A percentile compares a stretch with the other conserved stretches of the same genome.
Evolutionary conservation across 2,797 vertebrate genomes (phyloP).

Genomic region (Dipus sagitta): DNA sequence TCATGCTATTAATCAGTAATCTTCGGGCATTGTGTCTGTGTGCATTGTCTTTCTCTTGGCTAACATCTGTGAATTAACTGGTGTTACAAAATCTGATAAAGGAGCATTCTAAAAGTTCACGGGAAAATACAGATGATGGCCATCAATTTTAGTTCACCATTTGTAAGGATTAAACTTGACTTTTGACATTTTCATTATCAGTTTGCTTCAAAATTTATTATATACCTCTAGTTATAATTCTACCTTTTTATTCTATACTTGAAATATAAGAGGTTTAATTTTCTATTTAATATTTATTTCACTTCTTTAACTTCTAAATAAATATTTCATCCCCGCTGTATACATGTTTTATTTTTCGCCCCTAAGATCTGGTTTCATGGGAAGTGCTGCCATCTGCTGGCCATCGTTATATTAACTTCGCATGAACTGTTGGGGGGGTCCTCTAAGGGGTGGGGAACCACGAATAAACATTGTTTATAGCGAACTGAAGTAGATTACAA

Average conservation of each 20-base stretch:
- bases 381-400: slow-evolving; percentile 67
- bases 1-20: slow-evolving; percentile 73
- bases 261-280: not conserved
- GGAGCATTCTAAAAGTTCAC: slow-evolving; percentile 6
- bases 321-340: not conserved
- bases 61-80: slow-evolving; percentile 44
- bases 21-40: slow-evolving; percentile 31
- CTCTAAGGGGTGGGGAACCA: not conserved
- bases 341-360: not conserved
- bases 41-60: slow-evolving; percentile 25
- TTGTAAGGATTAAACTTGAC: slow-evolving; percentile 52
- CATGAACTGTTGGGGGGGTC: not conserved
- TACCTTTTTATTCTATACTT: slow-evolving; percentile 52
- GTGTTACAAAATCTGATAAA: slow-evolving; percentile 62
- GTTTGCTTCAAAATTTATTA: not conserved
- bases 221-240: slow-evolving; percentile 53
- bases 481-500: not conserved
- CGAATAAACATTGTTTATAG: not conserved
- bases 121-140: slow-evolving; percentile 35
- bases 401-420: not conserved
- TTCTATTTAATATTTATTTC: slow-evolving; percentile 48
- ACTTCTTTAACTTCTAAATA: slow-evolving; percentile 48
- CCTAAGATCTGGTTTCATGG: not conserved
- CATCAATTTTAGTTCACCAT: slow-evolving; percentile 54
- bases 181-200: slow-evolving; percentile 60